phyloP scores from a whole-genome alignment of 2,888 invertebrate species.

The Pheosia gnoma region DNA sequence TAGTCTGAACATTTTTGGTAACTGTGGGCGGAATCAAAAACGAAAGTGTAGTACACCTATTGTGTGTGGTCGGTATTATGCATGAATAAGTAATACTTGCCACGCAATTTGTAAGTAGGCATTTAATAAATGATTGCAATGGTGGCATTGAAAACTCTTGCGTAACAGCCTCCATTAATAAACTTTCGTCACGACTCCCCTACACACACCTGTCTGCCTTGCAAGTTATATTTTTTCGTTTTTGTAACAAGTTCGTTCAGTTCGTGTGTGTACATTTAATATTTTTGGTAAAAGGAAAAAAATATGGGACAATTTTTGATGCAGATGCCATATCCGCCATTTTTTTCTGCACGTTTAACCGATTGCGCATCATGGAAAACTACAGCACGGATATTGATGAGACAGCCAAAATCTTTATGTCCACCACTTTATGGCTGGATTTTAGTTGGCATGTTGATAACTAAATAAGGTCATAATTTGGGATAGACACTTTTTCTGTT shows the following conservation, averaged over 20 bases:
- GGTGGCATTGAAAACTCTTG: constrained; percentile 68
- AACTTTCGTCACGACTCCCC: constrained; percentile 55
- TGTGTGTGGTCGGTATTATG: constrained; percentile 24
- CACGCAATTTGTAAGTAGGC: constrained; percentile 56
- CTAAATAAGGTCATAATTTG: no score
- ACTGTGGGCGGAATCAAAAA: constrained; percentile 54
- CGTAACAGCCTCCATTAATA: constrained; percentile 50
- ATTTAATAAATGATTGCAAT: constrained; percentile 48
- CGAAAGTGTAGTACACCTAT: constrained; percentile 52
- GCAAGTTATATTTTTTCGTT: constrained; percentile 21
- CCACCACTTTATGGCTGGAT: no score
- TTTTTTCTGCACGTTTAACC: no score
- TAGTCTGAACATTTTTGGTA: constrained; percentile 24
- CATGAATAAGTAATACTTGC: constrained; percentile 48
- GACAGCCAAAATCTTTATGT: no score
- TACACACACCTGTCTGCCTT: constrained; percentile 22
- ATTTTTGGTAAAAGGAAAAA: no score
- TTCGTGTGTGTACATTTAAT: no score
- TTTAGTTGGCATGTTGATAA: no score
- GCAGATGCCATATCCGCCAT: no score
- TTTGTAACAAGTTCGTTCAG: constrained; percentile 4
- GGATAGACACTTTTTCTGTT: no score
- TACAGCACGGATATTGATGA: no score
- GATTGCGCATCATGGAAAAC: no score
- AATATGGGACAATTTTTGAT: no score